A percentile compares a stretch with the other conserved stretches of the same genome.
Conservation (phyloP, 1,140 invertebrate species). For the Doryteuthis pealeii region DNA sequence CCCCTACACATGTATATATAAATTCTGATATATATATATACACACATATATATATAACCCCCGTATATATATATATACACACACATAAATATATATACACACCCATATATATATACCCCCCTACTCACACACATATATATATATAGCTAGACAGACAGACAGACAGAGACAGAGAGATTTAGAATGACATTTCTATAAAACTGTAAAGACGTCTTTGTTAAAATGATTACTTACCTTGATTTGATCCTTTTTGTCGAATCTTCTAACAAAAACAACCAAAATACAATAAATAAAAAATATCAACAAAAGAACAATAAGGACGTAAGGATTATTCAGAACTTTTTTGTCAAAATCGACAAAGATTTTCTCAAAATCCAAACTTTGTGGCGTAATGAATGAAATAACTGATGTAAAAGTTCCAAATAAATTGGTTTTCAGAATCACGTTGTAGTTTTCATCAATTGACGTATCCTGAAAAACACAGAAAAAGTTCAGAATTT, state of each 20-base stretch:
- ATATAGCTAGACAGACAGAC: too few relatives aligned
- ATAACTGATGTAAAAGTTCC: conserved; percentile 30
- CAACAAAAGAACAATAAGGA: conserved; percentile 26
- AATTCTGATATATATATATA: too few relatives aligned
- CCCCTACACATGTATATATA: too few relatives aligned
- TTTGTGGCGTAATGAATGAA: conserved; percentile 24
- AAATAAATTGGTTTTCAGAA: conserved; percentile 35
- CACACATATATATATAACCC: too few relatives aligned
- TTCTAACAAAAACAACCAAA: conserved; percentile 22
- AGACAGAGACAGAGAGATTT: too few relatives aligned
- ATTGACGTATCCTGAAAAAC: conserved; percentile 14
- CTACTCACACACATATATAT: too few relatives aligned
- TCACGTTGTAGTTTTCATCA: conserved; percentile 11
- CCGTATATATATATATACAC: too few relatives aligned
- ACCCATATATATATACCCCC: too few relatives aligned
- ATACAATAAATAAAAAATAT: conserved; percentile 21
- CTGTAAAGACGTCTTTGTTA: too few relatives aligned
- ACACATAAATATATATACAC: too few relatives aligned
- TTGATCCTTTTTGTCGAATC: conserved; percentile 26
- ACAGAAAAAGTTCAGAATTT: too few relatives aligned
- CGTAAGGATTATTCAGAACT: conserved; percentile 32
- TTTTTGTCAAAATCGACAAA: conserved; percentile 33
- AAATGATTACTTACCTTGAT: conserved; percentile 21
- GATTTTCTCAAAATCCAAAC: conserved; percentile 34
- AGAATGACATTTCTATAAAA: too few relatives aligned